Base-by-base conservation (phyloP, 2,797 vertebrate genomes). In the Siniperca obscura region DNA sequence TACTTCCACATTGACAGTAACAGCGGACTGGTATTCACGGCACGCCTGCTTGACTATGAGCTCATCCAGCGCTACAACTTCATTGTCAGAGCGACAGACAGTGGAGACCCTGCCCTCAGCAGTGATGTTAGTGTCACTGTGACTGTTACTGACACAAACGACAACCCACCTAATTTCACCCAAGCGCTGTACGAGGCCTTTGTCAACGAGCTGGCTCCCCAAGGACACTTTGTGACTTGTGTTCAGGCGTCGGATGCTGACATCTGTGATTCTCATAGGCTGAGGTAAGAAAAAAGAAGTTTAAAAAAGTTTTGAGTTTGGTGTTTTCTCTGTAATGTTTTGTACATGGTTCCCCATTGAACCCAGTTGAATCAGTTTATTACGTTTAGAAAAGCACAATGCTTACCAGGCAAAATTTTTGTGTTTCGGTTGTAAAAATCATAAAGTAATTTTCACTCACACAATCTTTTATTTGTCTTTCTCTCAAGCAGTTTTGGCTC, bases 241-340 rank as follows among this genome's bases (percentile, higher is more conserved):
- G 95, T 99, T 10, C 97, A 97, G 88, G 98, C 98, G 1, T 97
- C 95, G 8, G 98, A 99, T 83, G 96, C 96, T 13, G 98, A 99
- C 89, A 95, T 87, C 84, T 97, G 96, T 0, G 98, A 99, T 76
- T 57, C 84, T 56, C 94, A 94, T 22, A 96, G 93, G 70, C 89
- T 99, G 86, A 94, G 93, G 95, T 95, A 78, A 86, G 89, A 57
- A 70, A 69, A 60, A 8, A 53, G 17, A 40, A 6, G 13, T 50
- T 72, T 80, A 38, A 36, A 2, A 56, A 70, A 68, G 55, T 71
- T 22, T 2, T 25, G 8, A 6, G 48, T 74, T 52, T 66, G 56
- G 38, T 70, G 34, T 79, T 78, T 66, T 65, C 53, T 71, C 48
- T 59, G 30, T 66, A 13, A 68, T 59, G 44, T 57, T 70, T 68